phyloP scores from a whole-genome alignment of 2,113 vertebrate species.

The Entosphenus tridentatus region DNA sequence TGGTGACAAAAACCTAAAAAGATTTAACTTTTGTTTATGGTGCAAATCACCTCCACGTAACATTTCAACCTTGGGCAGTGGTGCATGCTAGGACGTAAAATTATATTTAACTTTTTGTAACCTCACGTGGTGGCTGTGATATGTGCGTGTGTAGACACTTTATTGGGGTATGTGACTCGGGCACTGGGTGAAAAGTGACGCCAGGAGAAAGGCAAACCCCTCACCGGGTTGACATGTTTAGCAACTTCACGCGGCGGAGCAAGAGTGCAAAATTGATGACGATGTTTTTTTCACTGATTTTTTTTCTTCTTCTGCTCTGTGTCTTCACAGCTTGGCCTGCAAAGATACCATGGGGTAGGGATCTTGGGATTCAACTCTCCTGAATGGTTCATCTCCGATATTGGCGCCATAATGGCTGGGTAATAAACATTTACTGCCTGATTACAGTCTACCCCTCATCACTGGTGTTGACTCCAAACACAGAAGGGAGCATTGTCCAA shows the following conservation, averaged over 20 bases:
- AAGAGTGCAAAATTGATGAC: no score
- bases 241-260: no score
- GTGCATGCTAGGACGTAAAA: no score
- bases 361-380: constrained; percentile 70
- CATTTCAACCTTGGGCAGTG: no score
- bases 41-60: no score
- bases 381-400: constrained; percentile 58
- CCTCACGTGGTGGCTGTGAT: no score
- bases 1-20: no score
- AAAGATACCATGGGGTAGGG: constrained; percentile 55
- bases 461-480: no score
- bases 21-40: no score
- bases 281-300: not conserved
- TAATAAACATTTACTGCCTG: constrained; percentile 18
- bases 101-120: no score
- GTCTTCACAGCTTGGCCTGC: constrained; percentile 44
- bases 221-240: not conserved
- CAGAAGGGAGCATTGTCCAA: not conserved
- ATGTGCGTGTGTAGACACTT: no score
- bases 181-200: constrained; percentile 3
- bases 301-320: not conserved
- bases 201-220: not conserved
- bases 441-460: no score
- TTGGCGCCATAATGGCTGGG: constrained; percentile 64
- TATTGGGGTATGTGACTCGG: not conserved